Percentiles rank a stretch among this genome's conserved stretches.
Conservation (phyloP, 2,888 invertebrate genomes). For the Dolichomitus sp. region DNA sequence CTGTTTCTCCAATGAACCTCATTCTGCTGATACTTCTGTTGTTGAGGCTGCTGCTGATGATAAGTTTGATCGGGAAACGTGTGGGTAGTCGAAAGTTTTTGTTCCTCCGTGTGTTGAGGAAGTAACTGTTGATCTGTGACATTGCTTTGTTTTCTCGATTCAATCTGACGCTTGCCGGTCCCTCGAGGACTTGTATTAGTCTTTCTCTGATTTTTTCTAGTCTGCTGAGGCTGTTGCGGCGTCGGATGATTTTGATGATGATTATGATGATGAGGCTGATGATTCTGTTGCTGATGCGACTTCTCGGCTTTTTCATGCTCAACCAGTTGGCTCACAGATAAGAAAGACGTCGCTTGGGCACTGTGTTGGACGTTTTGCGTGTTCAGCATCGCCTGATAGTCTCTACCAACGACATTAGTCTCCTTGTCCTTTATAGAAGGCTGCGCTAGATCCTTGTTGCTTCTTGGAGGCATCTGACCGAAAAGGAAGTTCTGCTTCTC, state of each 20-base stretch:
- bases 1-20: slow-evolving; percentile 83
- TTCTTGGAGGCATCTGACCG: slow-evolving; percentile 76
- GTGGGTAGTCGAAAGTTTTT: slow-evolving; percentile 73
- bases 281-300: slow-evolving; percentile 74
- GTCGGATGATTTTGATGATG: slow-evolving; percentile 64
- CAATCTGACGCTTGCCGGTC: slow-evolving; percentile 82
- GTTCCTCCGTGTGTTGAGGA: slow-evolving; percentile 79
- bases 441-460: slow-evolving; percentile 58
- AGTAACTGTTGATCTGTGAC: slow-evolving; percentile 75
- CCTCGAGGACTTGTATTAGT: slow-evolving; percentile 81
- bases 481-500: slow-evolving; percentile 84
- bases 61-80: slow-evolving; percentile 58
- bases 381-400: slow-evolving; percentile 80
- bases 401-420: slow-evolving; percentile 73
- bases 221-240: slow-evolving; percentile 70
- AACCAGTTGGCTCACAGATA: slow-evolving; percentile 90
- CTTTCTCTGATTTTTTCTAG: slow-evolving; percentile 82
- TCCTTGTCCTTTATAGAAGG: slow-evolving; percentile 79
- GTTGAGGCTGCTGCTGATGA: slow-evolving; percentile 70
- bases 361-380: slow-evolving; percentile 83
- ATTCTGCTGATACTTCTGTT: slow-evolving; percentile 80
- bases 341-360: slow-evolving; percentile 86
- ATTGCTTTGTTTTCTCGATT: slow-evolving; percentile 78
- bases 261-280: slow-evolving; percentile 75
- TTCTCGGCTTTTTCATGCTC: slow-evolving; percentile 87